Evolutionary conservation across 2,888 invertebrate genomes (phyloP), one percentile per base, ranked within the genome.

Genomic region (Trichopoda pennipes): DNA sequence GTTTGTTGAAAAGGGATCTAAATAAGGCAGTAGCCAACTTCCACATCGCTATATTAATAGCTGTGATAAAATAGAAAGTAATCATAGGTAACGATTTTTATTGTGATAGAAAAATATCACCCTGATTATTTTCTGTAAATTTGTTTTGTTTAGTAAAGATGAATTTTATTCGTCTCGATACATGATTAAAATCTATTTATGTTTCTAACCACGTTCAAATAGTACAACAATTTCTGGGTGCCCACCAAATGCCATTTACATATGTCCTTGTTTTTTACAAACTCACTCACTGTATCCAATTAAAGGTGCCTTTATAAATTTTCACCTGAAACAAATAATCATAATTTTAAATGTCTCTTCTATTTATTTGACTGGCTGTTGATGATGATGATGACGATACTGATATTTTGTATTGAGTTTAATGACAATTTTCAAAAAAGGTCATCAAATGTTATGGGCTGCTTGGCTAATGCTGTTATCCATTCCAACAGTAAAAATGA

Each of bases 391-490:
- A 66, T 66, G 66, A 55, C 38, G 63, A 69, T 49, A 51, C 8
- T 21, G 64, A 56, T 73, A 73, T 79, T 81, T 70, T 74, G 70
- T 74, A 73, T 69, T 56, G 44, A 63, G 69, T 74, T 63, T 69
- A 81, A 69, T 78, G 81, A 77, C 79, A 72, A 75, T 75, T 72
- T 75, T 69, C 56, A 23, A 75, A 81, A 49, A 79, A 79, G 82
- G 74, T 82, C 79, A 82, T 82, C 79, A 82, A 82, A 82, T 70
- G 49, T 82, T 82, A 82, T 75, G 75, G 35, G 60, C 47, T 70
- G 80, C 47, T 60, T 75, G 58, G 61, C 66, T 64, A 64, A 72
- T 64, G 64, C 49, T 72, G 58, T 35, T 63, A 7, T 42, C 19
- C 19, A 21, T 16, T 51, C 68, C 60, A 9, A 28, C 23, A 47